phyloP scores from a whole-genome alignment of 1,140 invertebrate genomes.

The Listronotus bonariensis region DNA sequence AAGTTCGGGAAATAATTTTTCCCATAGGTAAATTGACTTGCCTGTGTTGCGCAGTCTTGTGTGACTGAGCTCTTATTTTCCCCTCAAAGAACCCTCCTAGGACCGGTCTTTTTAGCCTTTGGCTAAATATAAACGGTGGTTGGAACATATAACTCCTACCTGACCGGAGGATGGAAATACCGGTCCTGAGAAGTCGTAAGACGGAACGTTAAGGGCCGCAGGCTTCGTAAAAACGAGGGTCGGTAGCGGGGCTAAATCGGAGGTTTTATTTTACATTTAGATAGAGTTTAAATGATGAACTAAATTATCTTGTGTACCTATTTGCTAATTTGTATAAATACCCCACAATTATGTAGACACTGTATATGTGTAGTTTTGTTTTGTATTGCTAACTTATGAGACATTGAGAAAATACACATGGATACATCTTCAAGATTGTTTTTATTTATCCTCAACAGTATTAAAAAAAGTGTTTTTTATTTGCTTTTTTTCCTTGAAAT shows the following conservation, averaged over 20 bases:
- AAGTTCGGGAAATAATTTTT: constrained; percentile 34
- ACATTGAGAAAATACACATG: constrained; percentile 51
- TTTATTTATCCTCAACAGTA: not conserved
- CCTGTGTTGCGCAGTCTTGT: constrained; percentile 44
- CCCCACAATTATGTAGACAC: constrained; percentile 53
- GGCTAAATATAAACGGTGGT: constrained; percentile 7
- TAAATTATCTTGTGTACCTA: constrained; percentile 57
- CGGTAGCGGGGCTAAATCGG: constrained; percentile 29
- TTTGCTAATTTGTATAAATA: constrained; percentile 55
- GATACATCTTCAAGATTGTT: constrained; percentile 41
- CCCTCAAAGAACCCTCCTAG: not conserved
- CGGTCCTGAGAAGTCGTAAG: constrained; percentile 37
- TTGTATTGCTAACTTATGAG: constrained; percentile 55
- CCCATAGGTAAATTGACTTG: constrained; percentile 45
- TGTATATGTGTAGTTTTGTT: constrained; percentile 58
- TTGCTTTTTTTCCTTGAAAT: too few species aligned
- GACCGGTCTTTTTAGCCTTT: not conserved
- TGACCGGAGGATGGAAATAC: not conserved
- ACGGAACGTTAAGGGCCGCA: constrained; percentile 53
- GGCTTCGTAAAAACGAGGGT: constrained; percentile 18
- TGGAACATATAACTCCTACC: not conserved
- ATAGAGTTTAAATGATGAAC: constrained; percentile 47
- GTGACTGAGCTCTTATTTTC: constrained; percentile 43
- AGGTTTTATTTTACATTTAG: constrained; percentile 32
- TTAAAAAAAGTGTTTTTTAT: too few species aligned